Evolutionary conservation across 2,797 vertebrate species (phyloP).

Genomic region (Cossypha caffra): DNA sequence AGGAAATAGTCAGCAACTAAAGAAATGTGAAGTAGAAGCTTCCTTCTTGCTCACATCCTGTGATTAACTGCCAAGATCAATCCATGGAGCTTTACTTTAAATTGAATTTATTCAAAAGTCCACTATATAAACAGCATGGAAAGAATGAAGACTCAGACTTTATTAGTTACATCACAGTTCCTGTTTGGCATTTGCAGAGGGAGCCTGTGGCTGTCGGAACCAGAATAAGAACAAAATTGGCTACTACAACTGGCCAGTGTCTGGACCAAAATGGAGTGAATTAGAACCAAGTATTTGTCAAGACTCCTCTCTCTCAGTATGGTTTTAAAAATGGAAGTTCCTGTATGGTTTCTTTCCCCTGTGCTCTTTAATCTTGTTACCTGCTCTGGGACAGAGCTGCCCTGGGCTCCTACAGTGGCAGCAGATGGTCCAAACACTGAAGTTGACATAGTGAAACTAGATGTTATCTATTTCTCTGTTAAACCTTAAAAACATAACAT

Average conservation of each 20-base stretch:
- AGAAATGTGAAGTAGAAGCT: not conserved
- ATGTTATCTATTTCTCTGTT: not conserved
- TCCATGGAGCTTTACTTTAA: not conserved
- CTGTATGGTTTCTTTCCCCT: not conserved
- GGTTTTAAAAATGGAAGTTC: not conserved
- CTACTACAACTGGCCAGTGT: not conserved
- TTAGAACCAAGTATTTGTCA: not conserved
- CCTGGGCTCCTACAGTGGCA: not conserved
- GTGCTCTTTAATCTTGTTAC: not conserved
- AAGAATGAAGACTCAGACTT: slow-evolving; percentile 1
- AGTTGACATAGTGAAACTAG: not conserved
- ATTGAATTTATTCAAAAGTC: not conserved
- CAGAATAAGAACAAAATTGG: not conserved
- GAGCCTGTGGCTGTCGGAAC: not conserved
- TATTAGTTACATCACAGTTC: not conserved
- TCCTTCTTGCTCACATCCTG: not conserved
- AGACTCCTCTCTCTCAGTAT: not conserved
- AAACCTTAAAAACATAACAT: not conserved
- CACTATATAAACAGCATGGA: not conserved
- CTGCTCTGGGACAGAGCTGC: not conserved
- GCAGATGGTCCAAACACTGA: not conserved
- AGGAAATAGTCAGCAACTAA: not conserved
- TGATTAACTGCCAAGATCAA: slow-evolving; percentile 24
- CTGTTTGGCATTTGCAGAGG: not conserved
- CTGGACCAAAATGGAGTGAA: not conserved